A percentile compares a stretch with the other conserved stretches of the same genome.
Evolutionary conservation across 2,888 invertebrate genomes (phyloP).

Genomic region (Sinohyriopsis cumingii): DNA sequence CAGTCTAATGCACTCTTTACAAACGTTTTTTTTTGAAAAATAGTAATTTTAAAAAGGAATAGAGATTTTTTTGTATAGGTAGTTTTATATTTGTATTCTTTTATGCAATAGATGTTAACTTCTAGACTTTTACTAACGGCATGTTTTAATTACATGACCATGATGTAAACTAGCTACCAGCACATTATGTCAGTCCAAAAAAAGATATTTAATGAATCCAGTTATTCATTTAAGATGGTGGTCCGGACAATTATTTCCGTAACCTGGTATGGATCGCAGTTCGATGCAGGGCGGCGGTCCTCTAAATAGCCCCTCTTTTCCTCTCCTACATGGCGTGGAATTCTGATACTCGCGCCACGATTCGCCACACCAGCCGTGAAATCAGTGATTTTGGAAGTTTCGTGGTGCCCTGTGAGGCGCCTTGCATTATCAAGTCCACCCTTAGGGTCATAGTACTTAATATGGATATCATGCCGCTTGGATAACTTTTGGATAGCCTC

Average conservation of each 20-base stretch:
- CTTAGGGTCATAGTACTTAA: constrained; percentile 95
- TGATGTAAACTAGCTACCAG: too few species aligned
- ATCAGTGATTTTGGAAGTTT: constrained; percentile 97
- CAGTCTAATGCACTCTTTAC: too few species aligned
- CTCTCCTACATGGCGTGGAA: constrained; percentile 81
- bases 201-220: too few species aligned
- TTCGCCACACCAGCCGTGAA: constrained; percentile 95
- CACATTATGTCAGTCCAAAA: too few species aligned
- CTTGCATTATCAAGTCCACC: constrained; percentile 97
- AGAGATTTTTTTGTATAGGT: too few species aligned
- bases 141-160: too few species aligned
- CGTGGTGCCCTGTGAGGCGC: constrained; percentile 91
- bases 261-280: constrained; percentile 71
- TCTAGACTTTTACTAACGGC: too few species aligned
- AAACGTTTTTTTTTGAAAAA: too few species aligned
- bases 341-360: constrained; percentile 92
- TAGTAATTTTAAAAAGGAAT: too few species aligned
- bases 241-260: constrained; percentile 62
- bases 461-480: constrained; percentile 92
- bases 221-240: constrained; percentile 42
- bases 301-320: constrained; percentile 96
- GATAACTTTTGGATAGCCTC: constrained; percentile 95
- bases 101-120: too few species aligned
- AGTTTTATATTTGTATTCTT: too few species aligned
- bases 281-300: constrained; percentile 82